phyloP scores from a whole-genome alignment of 1,140 invertebrate genomes.

The Drosophila orena region DNA sequence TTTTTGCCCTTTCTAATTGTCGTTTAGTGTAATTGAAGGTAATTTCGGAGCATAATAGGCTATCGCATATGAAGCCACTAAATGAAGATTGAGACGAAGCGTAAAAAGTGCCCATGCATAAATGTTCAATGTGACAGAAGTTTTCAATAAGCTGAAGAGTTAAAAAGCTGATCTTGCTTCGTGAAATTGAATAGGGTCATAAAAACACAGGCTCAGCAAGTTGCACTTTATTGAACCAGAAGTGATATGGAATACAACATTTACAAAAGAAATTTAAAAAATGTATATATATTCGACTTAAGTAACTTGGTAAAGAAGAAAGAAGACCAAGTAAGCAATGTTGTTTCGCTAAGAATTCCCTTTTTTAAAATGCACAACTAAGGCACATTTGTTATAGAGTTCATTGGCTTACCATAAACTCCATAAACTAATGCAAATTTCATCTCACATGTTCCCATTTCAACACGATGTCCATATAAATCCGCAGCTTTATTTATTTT shows the following conservation, averaged over 20 bases:
- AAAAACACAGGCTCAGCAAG: not conserved
- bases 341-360: not conserved
- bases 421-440: conserved; percentile 41
- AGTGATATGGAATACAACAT: no score
- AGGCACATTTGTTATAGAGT: conserved; percentile 17
- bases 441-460: conserved; percentile 19
- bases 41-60: conserved; percentile 29
- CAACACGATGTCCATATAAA: conserved; percentile 34
- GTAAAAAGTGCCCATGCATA: not conserved
- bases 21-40: conserved; percentile 46
- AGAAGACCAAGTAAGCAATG: not conserved
- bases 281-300: no score
- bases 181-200: not conserved
- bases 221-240: no score
- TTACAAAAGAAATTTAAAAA: no score
- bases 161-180: conserved; percentile 1
- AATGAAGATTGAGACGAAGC: conserved; percentile 18
- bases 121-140: not conserved
- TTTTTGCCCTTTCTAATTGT: conserved; percentile 22
- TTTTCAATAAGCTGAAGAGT: not conserved
- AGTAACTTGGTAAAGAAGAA: no score
- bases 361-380: conserved; percentile 2
- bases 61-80: conserved; percentile 14
- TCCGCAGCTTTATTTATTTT: conserved; percentile 6
- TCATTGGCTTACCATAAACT: conserved; percentile 38